Evolutionary conservation across 2,797 vertebrate species (phyloP).

Genomic region (Clangula hyemalis): DNA sequence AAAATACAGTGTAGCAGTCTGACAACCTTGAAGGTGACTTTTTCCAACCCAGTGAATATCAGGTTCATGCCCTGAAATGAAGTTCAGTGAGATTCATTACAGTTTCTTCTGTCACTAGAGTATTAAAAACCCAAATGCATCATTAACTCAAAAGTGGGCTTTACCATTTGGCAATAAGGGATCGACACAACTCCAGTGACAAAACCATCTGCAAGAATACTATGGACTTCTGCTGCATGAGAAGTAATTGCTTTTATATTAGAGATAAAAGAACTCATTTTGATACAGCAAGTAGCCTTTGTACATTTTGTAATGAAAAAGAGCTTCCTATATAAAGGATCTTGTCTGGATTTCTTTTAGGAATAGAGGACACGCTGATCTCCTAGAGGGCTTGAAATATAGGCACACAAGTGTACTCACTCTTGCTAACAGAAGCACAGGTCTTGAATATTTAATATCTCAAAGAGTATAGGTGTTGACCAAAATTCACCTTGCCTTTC

Average conservation of each 20-base stretch:
- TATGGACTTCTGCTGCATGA: constrained; percentile 34
- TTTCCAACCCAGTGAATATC: constrained; percentile 69
- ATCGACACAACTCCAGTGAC: constrained; percentile 51
- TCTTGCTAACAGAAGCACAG: not conserved
- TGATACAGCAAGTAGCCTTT: constrained; percentile 29
- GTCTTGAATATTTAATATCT: not conserved
- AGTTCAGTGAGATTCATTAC: constrained; percentile 71
- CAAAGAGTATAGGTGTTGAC: not conserved
- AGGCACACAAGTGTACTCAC: not conserved
- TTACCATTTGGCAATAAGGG: constrained; percentile 61
- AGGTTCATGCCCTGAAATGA: constrained; percentile 72
- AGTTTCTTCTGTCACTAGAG: constrained; percentile 60
- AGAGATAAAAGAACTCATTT: constrained; percentile 59
- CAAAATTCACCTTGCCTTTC: not conserved
- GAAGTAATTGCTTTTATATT: constrained; percentile 53
- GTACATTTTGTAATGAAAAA: constrained; percentile 22
- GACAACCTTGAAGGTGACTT: constrained; percentile 76
- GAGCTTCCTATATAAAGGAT: not conserved
- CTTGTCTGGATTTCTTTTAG: not conserved
- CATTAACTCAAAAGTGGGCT: constrained; percentile 74
- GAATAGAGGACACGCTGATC: not conserved
- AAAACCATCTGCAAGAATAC: constrained; percentile 58
- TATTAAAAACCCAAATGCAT: constrained; percentile 74
- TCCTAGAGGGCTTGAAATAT: not conserved
- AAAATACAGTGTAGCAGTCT: constrained; percentile 23